Evolutionary conservation across 1,140 invertebrate species (phyloP), one percentile per base, ranked within the genome.

Genomic region (Drosophila parabipectinata): DNA sequence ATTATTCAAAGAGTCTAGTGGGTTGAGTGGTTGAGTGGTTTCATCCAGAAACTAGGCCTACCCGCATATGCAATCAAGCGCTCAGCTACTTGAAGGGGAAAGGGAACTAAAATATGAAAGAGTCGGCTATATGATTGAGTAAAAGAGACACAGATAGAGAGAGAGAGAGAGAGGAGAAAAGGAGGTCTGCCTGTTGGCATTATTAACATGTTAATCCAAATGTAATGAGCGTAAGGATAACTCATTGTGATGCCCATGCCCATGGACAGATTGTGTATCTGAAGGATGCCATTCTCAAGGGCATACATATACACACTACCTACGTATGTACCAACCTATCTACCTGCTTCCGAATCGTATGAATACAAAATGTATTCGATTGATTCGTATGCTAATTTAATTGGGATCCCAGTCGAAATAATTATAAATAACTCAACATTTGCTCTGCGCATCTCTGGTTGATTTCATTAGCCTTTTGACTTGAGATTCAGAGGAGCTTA

Each of bases 141-240:
- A 0, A 24, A 5, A 53, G 44, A 14, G 2, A 14, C 2, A 12
- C 2, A 41, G n/a, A 6, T 3, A n/a, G 12, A 10, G 39, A 14
- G n/a, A 15, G 39, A 41, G 39, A 14, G 14, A 14, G 39, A 14
- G 21, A 21, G 21, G 2, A 21, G 21, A 21, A 21, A 21, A 15
- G 44, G 3, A 6, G n/a, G 24, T 9, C 39, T 56, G 59, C 68
- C 71, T 44, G 51, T 15, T 63, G 57, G 77, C 64, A 77, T 88
- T 88, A 88, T 88, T 72, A 88, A 83, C 83, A 88, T 88, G 79
- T 88, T 88, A 88, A 88, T 88, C 76, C 84, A 83, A 88, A 88
- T 88, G 83, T 88, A 88, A 88, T 88, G 72, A 82, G 83, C 79
- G 72, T 76, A 78, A 88, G 83, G 62, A 87, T 82, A 88, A 83